Evolutionary conservation across 2,797 vertebrate species (phyloP), one percentile per base, ranked within the genome.

Genomic region (Anguilla megastoma): DNA sequence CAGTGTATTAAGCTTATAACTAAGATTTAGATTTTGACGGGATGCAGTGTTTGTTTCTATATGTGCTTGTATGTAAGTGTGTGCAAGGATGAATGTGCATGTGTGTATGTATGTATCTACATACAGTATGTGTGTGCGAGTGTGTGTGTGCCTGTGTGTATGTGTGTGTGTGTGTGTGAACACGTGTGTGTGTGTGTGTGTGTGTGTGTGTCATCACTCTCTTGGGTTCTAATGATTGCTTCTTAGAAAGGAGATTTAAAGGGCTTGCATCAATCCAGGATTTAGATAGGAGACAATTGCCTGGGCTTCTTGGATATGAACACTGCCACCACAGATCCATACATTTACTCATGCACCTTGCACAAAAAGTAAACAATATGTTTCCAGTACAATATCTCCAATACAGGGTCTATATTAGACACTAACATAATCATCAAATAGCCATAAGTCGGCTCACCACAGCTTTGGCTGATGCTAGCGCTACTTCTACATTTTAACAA

Each of bases 161-260:
- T 16, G 10, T 36, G 27, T 10, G 69, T 74, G 69, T 16, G 10
- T 36, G 27, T 10, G 69, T 74, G 69, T 76, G 33, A 36, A 10
- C 9, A 52, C 48, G 36, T 14, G 71, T 16, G 30, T 12, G 69
- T 10, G 27, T 33, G 27, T 16, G 71, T 16, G 30, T 12, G 33
- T 76, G 18, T 76, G 33, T 18, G 36, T 41, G 71, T 88, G 91
- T 94, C 91, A 94, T 94, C 93, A 91, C 90, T 86, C 87, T 92
- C 93, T 93, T 90, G 90, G 91, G 92, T 93, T 92, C 88, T 91
- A 88, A 93, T 93, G 93, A 95, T 95, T 94, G 92, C 92, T 93
- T 94, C 92, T 90, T 88, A 85, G 85, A 93, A 93, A 95, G 87
- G 90, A 94, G 94, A 95, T 95, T 94, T 93, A 41, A 92, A 93